Conservation (phyloP, 2,797 vertebrate genomes). For the Bovichtus diacanthus region DNA sequence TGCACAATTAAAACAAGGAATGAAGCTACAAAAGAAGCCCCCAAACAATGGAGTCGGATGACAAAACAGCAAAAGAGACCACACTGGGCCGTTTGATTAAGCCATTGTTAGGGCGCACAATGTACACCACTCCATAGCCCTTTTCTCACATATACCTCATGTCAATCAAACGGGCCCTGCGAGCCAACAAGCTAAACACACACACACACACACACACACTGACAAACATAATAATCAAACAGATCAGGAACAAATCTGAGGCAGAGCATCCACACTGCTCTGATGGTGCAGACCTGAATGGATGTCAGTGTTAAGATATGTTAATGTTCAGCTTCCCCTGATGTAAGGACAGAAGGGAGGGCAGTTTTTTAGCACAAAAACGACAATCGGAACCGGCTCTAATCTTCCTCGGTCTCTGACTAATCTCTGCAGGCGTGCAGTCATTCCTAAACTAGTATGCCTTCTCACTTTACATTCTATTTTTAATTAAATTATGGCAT, state of each 20-base stretch:
- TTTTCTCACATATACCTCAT: conserved; percentile 81
- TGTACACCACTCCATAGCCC: conserved; percentile 81
- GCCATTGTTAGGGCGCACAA: conserved; percentile 79
- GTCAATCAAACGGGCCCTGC: conserved; percentile 77
- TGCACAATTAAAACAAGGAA: conserved; percentile 86
- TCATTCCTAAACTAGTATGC: neutral
- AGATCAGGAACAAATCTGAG: conserved; percentile 36
- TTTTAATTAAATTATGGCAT: conserved; percentile 82
- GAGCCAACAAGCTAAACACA: conserved; percentile 74
- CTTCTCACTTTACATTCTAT: conserved; percentile 42
- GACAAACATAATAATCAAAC: conserved; percentile 44
- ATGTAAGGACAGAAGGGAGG: conserved; percentile 9
- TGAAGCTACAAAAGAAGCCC: conserved; percentile 83
- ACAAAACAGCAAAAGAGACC: conserved; percentile 86
- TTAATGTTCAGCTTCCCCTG: conserved; percentile 32
- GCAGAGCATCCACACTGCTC: conserved; percentile 24
- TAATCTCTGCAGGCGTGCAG: neutral
- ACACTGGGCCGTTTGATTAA: conserved; percentile 84
- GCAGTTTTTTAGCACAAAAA: neutral
- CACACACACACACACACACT: conserved; percentile 29
- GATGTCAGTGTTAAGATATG: conserved; percentile 28
- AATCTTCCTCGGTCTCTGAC: neutral
- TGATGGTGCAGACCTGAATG: conserved; percentile 13
- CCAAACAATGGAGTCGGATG: conserved; percentile 85
- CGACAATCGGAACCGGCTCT: neutral